phyloP scores from a whole-genome alignment of 2,797 vertebrate species.

The Aratinga solstitialis region DNA sequence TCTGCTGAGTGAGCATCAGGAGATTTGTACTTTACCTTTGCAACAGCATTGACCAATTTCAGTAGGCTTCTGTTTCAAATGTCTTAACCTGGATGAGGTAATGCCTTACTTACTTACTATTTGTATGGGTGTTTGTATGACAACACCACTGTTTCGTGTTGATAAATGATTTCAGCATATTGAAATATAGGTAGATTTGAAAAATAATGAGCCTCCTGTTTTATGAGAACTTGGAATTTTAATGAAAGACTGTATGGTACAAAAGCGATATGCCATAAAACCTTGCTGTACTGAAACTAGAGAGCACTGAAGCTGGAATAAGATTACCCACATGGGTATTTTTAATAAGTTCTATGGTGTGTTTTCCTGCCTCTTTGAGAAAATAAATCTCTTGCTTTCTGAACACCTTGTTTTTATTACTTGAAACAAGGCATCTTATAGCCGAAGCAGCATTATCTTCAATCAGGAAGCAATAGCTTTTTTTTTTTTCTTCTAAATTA shows the following conservation, averaged over 20 bases:
- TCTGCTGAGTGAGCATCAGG: not conserved
- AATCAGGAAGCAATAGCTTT: not conserved
- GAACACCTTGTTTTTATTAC: not conserved
- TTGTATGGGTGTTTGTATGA: not conserved
- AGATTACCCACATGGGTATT: conserved; percentile 22
- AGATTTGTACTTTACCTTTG: not conserved
- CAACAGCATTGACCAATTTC: not conserved
- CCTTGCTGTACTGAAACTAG: not conserved
- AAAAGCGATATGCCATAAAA: not conserved
- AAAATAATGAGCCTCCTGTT: not conserved
- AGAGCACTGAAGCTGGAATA: not conserved
- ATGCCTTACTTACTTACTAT: not conserved
- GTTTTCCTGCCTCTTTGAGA: conserved; percentile 1
- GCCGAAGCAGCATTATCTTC: conserved; percentile 2
- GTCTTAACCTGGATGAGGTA: not conserved
- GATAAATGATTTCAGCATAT: not conserved
- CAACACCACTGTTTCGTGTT: not conserved
- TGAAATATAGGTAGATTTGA: not conserved
- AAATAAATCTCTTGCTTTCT: conserved; percentile 39
- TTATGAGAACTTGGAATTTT: not conserved
- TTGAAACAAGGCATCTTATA: not conserved
- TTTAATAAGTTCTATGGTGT: conserved; percentile 38
- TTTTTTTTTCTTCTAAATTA: not conserved
- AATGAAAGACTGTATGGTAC: not conserved
- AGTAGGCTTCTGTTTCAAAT: not conserved